phyloP scores from a whole-genome alignment of 2,888 invertebrate genomes.

The Microdon myrmicae region DNA sequence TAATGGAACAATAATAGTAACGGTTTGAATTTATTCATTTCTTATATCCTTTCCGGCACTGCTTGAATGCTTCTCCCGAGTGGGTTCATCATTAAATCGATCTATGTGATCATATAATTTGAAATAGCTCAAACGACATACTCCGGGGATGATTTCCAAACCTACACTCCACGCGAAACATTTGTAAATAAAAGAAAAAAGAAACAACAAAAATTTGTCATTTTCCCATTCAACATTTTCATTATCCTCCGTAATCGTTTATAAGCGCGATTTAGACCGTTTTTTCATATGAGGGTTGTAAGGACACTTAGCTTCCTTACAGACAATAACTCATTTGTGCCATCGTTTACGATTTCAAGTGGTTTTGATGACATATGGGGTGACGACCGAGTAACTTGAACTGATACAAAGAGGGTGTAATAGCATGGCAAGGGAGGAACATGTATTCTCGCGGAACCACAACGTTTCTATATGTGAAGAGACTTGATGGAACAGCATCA shows the following conservation, averaged over 20 bases:
- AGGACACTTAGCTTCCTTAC: constrained; percentile 33
- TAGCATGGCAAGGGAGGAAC: no score
- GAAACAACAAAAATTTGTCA: constrained; percentile 35
- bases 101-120: no score
- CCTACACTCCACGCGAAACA: no score
- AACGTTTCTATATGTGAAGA: no score
- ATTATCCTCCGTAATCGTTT: constrained; percentile 37
- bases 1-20: constrained; percentile 47
- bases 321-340: constrained; percentile 44
- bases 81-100: constrained; percentile 21
- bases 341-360: constrained; percentile 10
- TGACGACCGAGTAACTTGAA: no score
- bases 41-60: no score
- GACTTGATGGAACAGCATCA: no score
- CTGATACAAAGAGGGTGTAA: no score
- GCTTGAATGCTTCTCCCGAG: constrained; percentile 13
- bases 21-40: constrained; percentile 16
- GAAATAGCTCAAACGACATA: no score
- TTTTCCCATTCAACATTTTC: constrained; percentile 48
- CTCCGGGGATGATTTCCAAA: no score
- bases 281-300: constrained; percentile 24
- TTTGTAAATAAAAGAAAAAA: background rate
- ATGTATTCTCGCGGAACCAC: no score
- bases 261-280: background rate
- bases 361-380: no score